Conservation (phyloP, 2,888 invertebrate species). For the Spodoptera exigua region DNA sequence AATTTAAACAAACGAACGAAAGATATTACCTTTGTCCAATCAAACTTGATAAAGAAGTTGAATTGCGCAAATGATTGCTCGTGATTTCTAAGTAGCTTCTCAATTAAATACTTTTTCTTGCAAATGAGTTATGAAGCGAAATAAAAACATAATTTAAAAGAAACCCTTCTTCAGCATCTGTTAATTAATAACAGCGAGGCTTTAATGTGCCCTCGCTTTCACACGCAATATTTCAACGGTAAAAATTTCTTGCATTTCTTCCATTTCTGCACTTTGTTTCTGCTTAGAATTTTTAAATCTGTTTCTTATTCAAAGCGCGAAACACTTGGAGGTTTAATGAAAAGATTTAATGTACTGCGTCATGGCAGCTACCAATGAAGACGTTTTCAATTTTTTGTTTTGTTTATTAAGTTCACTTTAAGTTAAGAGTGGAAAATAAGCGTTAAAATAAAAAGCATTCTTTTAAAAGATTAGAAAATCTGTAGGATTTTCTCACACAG, state of each 20-base stretch:
- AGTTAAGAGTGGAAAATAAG: too few relatives aligned
- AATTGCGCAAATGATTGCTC: too few relatives aligned
- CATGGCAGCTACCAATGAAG: slow-evolving; percentile 8
- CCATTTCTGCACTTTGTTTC: background rate
- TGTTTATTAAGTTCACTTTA: too few relatives aligned
- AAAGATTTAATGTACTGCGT: slow-evolving; percentile 28
- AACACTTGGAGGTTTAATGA: background rate
- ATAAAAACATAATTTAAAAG: slow-evolving; percentile 24
- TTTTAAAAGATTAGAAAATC: too few relatives aligned
- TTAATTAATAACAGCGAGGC: slow-evolving; percentile 19
- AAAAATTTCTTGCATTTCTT: slow-evolving; percentile 1
- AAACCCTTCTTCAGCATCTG: background rate
- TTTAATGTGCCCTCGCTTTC: slow-evolving; percentile 17
- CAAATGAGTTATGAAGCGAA: slow-evolving; percentile 7
- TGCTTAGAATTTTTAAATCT: background rate
- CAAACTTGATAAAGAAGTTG: too few relatives aligned
- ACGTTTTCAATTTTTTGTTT: too few relatives aligned
- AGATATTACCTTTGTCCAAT: too few relatives aligned
- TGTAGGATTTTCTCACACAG: too few relatives aligned
- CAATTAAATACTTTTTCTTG: background rate
- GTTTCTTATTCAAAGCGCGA: slow-evolving; percentile 1
- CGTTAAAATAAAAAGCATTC: too few relatives aligned
- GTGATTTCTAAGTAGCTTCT: too few relatives aligned
- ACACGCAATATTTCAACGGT: slow-evolving; percentile 21
- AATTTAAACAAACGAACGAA: too few relatives aligned